Conservation (phyloP, 2,113 vertebrate genomes). For the Kryptolebias marmoratus region DNA sequence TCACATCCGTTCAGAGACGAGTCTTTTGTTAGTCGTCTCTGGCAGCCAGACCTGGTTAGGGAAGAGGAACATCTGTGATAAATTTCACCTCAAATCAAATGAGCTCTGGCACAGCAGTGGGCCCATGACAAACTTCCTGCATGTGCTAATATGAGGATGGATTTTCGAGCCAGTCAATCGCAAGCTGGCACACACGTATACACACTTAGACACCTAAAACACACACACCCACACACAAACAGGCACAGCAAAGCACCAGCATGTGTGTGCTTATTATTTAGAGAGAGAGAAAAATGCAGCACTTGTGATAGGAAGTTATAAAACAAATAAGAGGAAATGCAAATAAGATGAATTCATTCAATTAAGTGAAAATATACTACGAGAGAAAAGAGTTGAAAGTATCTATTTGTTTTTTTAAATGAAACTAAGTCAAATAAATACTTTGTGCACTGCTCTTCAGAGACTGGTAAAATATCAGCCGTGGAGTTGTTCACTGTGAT, state of each 20-base stretch:
- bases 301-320: not conserved
- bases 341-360: slow-evolving; percentile 8
- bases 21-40: slow-evolving; percentile 72
- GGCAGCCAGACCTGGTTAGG: slow-evolving; percentile 68
- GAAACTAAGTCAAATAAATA: slow-evolving; percentile 1
- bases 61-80: slow-evolving; percentile 78
- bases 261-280: slow-evolving; percentile 6
- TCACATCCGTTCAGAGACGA: slow-evolving; percentile 43
- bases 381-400: not conserved
- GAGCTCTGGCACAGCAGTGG: slow-evolving; percentile 76
- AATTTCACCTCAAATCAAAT: slow-evolving; percentile 78
- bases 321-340: slow-evolving; percentile 13
- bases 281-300: not conserved
- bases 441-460: slow-evolving; percentile 31
- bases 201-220: slow-evolving; percentile 21
- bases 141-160: slow-evolving; percentile 70
- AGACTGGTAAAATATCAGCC: slow-evolving; percentile 37
- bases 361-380: not conserved
- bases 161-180: slow-evolving; percentile 66
- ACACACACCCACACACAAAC: slow-evolving; percentile 4
- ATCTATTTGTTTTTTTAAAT: slow-evolving; percentile 7
- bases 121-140: slow-evolving; percentile 74
- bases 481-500: slow-evolving; percentile 44
- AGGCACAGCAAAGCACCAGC: not conserved
- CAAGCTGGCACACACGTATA: slow-evolving; percentile 38